phyloP scores from a whole-genome alignment of 1,140 invertebrate species.

The Hydropsyche tenuis region DNA sequence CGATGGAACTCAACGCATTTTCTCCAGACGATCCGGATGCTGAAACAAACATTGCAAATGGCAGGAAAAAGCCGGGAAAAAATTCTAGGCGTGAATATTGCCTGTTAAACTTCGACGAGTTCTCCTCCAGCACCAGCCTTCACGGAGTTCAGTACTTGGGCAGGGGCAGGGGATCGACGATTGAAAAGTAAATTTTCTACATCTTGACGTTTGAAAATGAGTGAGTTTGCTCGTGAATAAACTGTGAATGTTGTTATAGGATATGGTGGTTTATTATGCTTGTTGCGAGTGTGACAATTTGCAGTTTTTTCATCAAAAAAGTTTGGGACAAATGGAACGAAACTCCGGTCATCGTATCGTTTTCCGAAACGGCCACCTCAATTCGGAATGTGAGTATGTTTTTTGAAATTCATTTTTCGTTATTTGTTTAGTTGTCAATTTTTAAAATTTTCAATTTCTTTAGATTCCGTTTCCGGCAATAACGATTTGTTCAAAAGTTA shows the following conservation, averaged over 20 bases:
- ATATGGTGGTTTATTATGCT: constrained; percentile 35
- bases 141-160: constrained; percentile 23
- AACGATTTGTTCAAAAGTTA: constrained; percentile 67
- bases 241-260: not conserved
- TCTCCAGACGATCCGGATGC: no score
- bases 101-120: constrained; percentile 21
- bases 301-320: constrained; percentile 55
- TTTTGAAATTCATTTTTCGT: no score
- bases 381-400: constrained; percentile 69
- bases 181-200: no score
- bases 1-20: no score
- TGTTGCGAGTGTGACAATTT: constrained; percentile 28
- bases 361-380: constrained; percentile 67
- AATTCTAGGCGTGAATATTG: no score
- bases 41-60: no score
- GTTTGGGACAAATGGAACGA: constrained; percentile 62
- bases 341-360: constrained; percentile 63
- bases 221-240: no score
- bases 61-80: no score
- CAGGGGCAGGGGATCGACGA: not conserved
- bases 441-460: no score
- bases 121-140: constrained; percentile 1
- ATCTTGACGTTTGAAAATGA: no score
- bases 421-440: no score
- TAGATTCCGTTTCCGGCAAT: constrained; percentile 68